A percentile compares a stretch with the other conserved stretches of the same genome.
Evolutionary conservation across 53 echinoderm and acorn worm species (phyloP).

Genomic region (Crossaster papposus): DNA sequence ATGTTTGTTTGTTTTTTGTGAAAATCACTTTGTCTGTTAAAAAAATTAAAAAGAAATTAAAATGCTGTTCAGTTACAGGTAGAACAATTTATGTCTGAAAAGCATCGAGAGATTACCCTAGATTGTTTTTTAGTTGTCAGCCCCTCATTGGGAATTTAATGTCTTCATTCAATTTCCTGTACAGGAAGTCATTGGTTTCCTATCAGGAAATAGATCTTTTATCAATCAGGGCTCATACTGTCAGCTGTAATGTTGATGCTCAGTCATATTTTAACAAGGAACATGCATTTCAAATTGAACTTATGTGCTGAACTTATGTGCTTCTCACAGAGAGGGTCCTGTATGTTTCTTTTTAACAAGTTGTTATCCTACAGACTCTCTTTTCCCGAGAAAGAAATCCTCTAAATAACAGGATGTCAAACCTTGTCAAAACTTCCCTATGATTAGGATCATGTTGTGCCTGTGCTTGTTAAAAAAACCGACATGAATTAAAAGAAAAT

Average conservation of each 20-base stretch:
- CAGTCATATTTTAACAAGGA: not conserved
- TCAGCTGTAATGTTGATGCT: not conserved
- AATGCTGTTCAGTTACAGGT: too few relatives aligned
- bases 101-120: too few relatives aligned
- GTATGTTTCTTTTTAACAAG: not conserved
- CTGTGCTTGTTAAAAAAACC: too few relatives aligned
- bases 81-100: too few relatives aligned
- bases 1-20: too few relatives aligned
- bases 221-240: not conserved
- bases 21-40: too few relatives aligned
- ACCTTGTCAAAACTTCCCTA: too few relatives aligned
- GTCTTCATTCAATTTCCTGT: constrained; percentile 7
- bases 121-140: not conserved
- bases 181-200: constrained; percentile 50
- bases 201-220: not conserved
- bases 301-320: too few relatives aligned
- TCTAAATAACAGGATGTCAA: not conserved
- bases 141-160: not conserved
- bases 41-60: too few relatives aligned
- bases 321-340: not conserved
- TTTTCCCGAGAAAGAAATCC: not conserved
- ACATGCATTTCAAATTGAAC: not conserved
- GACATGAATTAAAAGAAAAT: too few relatives aligned
- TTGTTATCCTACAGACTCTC: not conserved
- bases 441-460: too few relatives aligned